Evolutionary conservation across 2,113 vertebrate genomes (phyloP).

Genomic region (Aepyceros melampus): DNA sequence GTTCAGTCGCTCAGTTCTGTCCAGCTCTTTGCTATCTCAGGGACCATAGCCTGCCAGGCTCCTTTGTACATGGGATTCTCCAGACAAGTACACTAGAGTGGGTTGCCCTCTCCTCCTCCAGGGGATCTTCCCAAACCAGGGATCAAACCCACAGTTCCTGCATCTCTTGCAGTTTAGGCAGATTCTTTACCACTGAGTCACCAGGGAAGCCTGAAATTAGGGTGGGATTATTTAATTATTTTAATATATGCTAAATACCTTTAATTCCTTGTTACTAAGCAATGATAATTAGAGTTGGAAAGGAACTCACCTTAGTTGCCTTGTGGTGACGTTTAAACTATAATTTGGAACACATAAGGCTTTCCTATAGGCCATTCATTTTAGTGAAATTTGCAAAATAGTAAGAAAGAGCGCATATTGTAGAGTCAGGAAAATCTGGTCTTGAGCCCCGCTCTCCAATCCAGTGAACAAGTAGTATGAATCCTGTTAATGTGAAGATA

Average conservation of each 20-base stretch:
- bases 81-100: neutral
- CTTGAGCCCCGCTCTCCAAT: neutral
- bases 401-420: neutral
- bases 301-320: neutral
- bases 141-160: neutral
- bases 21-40: neutral
- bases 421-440: neutral
- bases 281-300: neutral
- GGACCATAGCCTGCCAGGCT: neutral
- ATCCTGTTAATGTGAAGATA: neutral
- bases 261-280: neutral
- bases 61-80: neutral
- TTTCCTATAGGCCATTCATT: neutral
- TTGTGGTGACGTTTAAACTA: neutral
- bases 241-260: neutral
- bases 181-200: neutral
- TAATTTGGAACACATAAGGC: neutral
- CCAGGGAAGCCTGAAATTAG: neutral
- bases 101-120: neutral
- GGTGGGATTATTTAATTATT: neutral
- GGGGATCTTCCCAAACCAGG: neutral
- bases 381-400: neutral
- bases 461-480: neutral
- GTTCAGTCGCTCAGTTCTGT: neutral
- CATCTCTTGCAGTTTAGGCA: neutral